Base-by-base conservation (phyloP, 2,113 vertebrate species). In the Catharus fuscescens region DNA sequence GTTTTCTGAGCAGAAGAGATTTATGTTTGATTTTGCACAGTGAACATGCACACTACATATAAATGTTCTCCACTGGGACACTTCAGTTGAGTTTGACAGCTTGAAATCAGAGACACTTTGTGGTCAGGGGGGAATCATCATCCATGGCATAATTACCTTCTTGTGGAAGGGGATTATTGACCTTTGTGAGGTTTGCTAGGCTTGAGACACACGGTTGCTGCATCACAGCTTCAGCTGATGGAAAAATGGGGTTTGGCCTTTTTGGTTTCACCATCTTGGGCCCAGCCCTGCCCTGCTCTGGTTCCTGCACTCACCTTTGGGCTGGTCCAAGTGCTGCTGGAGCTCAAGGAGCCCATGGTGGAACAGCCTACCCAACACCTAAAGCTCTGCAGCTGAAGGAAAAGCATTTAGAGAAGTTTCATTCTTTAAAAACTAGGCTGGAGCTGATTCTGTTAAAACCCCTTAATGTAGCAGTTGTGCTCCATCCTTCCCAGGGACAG, bases 21-120 rank as follows among this genome's bases (percentile, higher is more conserved):
- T 78, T 42, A 9, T 45, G 18, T 73, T 84, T 74, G 47, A 45
- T 73, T 65, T 47, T 92, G n/a, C 36, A 28, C 29, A 54, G 61
- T 1, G 16, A 40, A 19, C 32, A 5, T 16, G 4, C 13, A 32
- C 28, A 4, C 9, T 14, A 1, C 11, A 1, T 10, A 1, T 1
- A 23, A 16, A 7, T 73, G 21, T 48, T 65, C 36, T 86, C 17
- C 40, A 10, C 45, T 61, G 56, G 40, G 54, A 65, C 18, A 14
- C 29, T 57, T 32, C 8, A 40, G 0, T 0, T 12, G 56, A 59
- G 12, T 42, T 62, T 12, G 50, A 50, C 15, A 38, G 23, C 61
- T 54, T 77, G 59, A 86, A 65, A 70, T 44, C 9, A 72, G 72
- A 83, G 79, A 23, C 47, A 9, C 31, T 13, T 38, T 65, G 54